Conservation (phyloP, 2,888 invertebrate species). For the Ecdyonurus torrentis region DNA sequence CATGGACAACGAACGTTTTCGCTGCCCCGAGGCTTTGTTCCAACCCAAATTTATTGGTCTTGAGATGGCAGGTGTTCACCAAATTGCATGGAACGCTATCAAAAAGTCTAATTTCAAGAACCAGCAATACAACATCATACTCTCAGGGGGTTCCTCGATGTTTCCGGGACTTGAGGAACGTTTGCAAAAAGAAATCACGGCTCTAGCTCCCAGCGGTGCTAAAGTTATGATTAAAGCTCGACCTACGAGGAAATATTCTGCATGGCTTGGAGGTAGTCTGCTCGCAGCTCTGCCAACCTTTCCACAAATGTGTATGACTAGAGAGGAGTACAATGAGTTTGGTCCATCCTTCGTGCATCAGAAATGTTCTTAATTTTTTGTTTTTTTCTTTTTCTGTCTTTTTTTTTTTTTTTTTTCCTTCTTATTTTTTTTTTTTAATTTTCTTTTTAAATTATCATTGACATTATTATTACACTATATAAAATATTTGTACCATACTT, state of each 20-base stretch:
- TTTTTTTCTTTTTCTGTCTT: background rate
- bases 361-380: slow-evolving; percentile 67
- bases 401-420: too few relatives aligned
- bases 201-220: slow-evolving; percentile 48
- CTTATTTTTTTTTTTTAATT: too few relatives aligned
- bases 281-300: slow-evolving; percentile 79
- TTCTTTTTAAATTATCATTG: background rate
- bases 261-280: slow-evolving; percentile 97
- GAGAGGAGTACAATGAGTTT: slow-evolving; percentile 94
- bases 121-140: slow-evolving; percentile 78
- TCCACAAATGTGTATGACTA: slow-evolving; percentile 93
- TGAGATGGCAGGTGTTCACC: slow-evolving; percentile 80
- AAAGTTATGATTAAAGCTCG: slow-evolving; percentile 68
- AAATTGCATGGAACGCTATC: too few relatives aligned
- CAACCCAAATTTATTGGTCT: slow-evolving; percentile 81
- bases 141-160: slow-evolving; percentile 92
- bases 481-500: background rate
- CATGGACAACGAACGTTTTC: slow-evolving; percentile 75
- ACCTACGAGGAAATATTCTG: slow-evolving; percentile 92
- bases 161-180: slow-evolving; percentile 94
- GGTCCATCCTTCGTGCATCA: slow-evolving; percentile 92
- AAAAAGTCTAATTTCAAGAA: too few relatives aligned
- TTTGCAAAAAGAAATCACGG: slow-evolving; percentile 95
- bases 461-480: background rate
- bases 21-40: slow-evolving; percentile 78